Evolutionary conservation across 92 coral and sea anemone species (phyloP), one percentile per base, ranked within the genome.

Genomic region (Desmophyllum pertusum): DNA sequence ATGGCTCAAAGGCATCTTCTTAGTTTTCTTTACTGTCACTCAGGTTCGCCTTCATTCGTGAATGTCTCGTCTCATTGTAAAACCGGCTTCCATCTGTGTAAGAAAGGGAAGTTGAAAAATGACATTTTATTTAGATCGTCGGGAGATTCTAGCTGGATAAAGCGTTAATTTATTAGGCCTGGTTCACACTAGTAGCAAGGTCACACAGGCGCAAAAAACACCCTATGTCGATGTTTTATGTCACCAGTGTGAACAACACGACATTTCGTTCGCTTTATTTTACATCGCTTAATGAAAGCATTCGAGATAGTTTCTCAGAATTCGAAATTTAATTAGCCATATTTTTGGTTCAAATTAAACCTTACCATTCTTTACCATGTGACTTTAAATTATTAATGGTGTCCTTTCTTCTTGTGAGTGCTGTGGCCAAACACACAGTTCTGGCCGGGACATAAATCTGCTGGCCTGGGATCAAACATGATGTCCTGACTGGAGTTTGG

Each of bases 401-500:
- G 73, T 37, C 42, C 25, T 67, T 37, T 19, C 1, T 25, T 27
- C 41, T 36, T 38, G n/a, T 14, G 10, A 6, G 8, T n/a, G 10
- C 25, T 4, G 14, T 39, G 39, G 11, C 41, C 50, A 0, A 25
- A 48, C 8, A 76, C 52, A 19, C 84, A 80, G 19, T 25, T 39
- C 25, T 51, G 25, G 25, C 39, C 84, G 3, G 67, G 37, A 23
- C 84, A 80, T 10, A 33, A 64, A 2, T 66, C 84, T 0, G 46
- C 48, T 1, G 77, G 67, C 29, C 13, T 55, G 71, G 86, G 86
- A 59, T 82, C 86, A 31, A 71, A 82, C 3, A 82, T 6, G 45
- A 82, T 48, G 18, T 23, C 42, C 17, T 82, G 79, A 36, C 13
- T 57, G 13, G 45, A 36, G 0, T 41, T 4, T 23, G 68, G 29